A percentile compares a stretch with the other conserved stretches of the same genome.
phyloP scores from a whole-genome alignment of 2,888 invertebrate genomes.

The Sympetrum striolatum region DNA sequence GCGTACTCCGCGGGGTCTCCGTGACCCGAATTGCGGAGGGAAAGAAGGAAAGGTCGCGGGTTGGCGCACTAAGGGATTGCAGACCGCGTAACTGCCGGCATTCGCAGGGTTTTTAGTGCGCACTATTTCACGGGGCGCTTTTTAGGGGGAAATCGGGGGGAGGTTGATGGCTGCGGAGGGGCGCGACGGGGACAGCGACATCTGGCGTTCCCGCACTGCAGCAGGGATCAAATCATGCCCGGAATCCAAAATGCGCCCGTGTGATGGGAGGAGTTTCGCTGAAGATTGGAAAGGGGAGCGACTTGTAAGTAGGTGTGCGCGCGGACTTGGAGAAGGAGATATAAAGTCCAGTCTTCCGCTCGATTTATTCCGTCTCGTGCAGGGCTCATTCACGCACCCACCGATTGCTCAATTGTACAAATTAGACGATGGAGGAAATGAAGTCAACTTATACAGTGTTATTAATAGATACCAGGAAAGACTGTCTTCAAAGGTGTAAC shows the following conservation, averaged over 20 bases:
- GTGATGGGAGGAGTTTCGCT: not conserved
- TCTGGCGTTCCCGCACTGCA: constrained; percentile 29
- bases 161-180: not conserved
- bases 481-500: too few relatives aligned
- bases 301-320: not conserved
- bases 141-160: not conserved
- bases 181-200: not conserved
- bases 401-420: not conserved
- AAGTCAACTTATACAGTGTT: not conserved
- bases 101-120: not conserved
- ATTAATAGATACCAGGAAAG: not conserved
- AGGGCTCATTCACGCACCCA: not conserved
- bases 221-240: constrained; percentile 35
- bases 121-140: not conserved
- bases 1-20: not conserved
- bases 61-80: not conserved
- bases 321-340: not conserved
- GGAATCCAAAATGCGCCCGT: constrained; percentile 14
- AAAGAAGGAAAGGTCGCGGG: not conserved
- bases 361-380: not conserved
- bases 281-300: not conserved
- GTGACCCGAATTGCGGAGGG: not conserved
- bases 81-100: not conserved
- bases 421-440: not conserved
- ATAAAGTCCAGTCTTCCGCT: not conserved